Base-by-base conservation (phyloP, 1,140 invertebrate genomes). In the Probaryconus sp. region DNA sequence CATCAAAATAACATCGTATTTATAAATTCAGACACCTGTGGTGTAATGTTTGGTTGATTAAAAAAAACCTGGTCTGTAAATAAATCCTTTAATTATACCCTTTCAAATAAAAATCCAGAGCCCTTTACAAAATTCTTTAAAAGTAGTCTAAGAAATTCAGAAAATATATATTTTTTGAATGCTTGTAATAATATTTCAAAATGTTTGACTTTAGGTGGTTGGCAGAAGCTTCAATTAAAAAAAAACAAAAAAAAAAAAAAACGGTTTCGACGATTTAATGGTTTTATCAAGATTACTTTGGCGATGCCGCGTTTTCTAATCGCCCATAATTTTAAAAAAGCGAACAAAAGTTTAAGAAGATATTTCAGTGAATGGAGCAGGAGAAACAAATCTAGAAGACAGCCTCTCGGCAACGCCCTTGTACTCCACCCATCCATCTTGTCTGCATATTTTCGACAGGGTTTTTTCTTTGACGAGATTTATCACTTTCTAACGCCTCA, bases 351-450 rank as follows among this genome's bases (percentile, higher is more conserved):
- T 24, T 17, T 18, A 20, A 33, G 17, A 21, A 21, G 38, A 30
- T 6, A 7, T 10, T 31, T 31, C 30, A 31, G 30, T 1, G 37
- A 24, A 17, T 26, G 28, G 40, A 58, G 51, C 55, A 73, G 30
- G 53, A 82, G 78, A 79, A 83, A 84, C 79, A 81, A 82, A 82
- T 81, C 76, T 69, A 81, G 63, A 79, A 68, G 72, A 82, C 78
- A 79, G 60, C 55, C 71, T 33, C 43, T 61, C 20, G 77, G 79
- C 69, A 79, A 79, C 81, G 81, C 83, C 84, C 79, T 79, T 76
- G 45, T 71, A 80, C 79, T 85, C 81, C 81, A 82, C 76, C 82
- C 83, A 85, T 86, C 78, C 81, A 84, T 85, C 83, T 84, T 78
- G 64, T 51, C 75, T 78, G 78, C 77, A 83, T 80, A 84, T 82